Base-by-base conservation (phyloP, 1,140 invertebrate species). In the Leucophenga varia region DNA sequence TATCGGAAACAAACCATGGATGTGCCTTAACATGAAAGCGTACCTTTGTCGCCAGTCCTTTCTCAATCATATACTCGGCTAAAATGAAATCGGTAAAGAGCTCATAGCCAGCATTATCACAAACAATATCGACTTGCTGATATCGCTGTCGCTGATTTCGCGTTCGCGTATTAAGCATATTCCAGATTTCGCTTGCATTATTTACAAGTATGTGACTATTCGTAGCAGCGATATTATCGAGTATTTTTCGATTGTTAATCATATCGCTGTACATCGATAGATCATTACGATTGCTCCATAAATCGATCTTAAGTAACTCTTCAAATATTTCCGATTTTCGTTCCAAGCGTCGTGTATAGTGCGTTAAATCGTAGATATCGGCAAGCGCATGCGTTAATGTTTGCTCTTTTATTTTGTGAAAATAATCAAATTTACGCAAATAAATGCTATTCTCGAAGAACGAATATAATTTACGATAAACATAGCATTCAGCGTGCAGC, bases 1-100 rank as follows among this genome's bases (percentile, higher is more conserved):
- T 86, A 72, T 98, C 95, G 12, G 93, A 97, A 1, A 98, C 85
- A 74, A 91, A 99, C 96, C 96, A 99, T 0, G 96, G 95, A 55
- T 93, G 86, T 6, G 80, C 78, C 80, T 99, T 99, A 0, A 89
- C 86, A 72, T 97, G 86, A 58, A 98, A 90, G 46, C 86, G 76
- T 18, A 98, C 79, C 75, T 82, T 83, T 14, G 79, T 73, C 0
- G 85, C 86, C 9, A 93, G 76, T 35, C 83, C 79, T 35, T 82
- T 78, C 7, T 79, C 70, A 14, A 89, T 70, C 5, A 98, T 72
- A 58, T 88, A 90, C 54, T 90, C 86, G 12, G 90, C 89, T n/a
- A 99, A 67, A 70, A 91, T 89, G 0, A 98, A 77, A 75, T 99
- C 97, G 2, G 86, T 85, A 49, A 95, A 88, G 2, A 98, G 55